phyloP scores from a whole-genome alignment of 2,797 vertebrate genomes.

The Microctenopoma lineatum region DNA sequence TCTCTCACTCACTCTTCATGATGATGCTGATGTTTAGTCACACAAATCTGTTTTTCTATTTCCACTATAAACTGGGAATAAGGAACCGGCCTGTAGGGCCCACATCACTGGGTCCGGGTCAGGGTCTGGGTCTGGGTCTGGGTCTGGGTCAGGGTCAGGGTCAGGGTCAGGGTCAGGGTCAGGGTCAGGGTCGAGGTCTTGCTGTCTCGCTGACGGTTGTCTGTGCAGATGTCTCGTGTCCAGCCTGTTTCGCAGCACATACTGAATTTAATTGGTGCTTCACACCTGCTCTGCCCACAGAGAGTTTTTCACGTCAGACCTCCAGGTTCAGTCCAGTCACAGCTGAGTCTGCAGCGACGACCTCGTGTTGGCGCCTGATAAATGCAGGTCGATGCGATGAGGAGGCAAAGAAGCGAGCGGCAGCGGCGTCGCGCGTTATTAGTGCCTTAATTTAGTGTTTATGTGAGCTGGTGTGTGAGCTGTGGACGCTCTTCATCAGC shows the following conservation, averaged over 20 bases:
- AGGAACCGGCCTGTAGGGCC: neutral
- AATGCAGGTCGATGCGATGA: too few relatives aligned
- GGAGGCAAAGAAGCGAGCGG: neutral
- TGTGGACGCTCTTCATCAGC: slow-evolving; percentile 2
- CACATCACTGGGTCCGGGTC: too few relatives aligned
- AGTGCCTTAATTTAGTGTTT: neutral
- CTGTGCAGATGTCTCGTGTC: neutral
- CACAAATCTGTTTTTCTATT: slow-evolving; percentile 24
- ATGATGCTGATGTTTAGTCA: slow-evolving; percentile 41
- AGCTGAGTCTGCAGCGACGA: neutral
- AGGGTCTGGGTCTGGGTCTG: too few relatives aligned
- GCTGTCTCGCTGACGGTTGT: too few relatives aligned
- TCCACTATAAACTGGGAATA: neutral
- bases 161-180: too few relatives aligned
- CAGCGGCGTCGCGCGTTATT: neutral
- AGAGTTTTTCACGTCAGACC: neutral
- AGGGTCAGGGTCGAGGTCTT: too few relatives aligned
- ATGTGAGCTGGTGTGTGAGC: neutral
- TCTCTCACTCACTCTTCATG: slow-evolving; percentile 9
- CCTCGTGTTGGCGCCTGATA: neutral
- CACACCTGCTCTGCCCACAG: too few relatives aligned
- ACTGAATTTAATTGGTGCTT: neutral
- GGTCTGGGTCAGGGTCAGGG: too few relatives aligned
- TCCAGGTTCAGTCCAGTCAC: neutral
- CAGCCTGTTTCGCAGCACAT: neutral